Evolutionary conservation across 2,888 invertebrate species (phyloP).

Genomic region (Ectobius pallidus): DNA sequence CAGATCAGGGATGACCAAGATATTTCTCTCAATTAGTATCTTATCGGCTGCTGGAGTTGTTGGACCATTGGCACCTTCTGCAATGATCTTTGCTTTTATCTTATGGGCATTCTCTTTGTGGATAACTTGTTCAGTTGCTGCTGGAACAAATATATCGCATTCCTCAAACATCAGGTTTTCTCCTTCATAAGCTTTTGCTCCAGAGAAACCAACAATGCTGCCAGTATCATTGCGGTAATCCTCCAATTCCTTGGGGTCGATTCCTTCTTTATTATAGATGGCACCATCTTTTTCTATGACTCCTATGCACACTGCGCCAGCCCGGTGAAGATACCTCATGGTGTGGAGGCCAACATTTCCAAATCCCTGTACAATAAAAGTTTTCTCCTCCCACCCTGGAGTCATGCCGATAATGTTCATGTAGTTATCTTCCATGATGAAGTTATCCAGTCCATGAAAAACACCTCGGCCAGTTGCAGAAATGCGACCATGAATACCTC

Average conservation of each 20-base stretch:
- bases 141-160: slow-evolving; percentile 96
- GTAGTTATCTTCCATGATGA: slow-evolving; percentile 91
- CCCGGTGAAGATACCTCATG: slow-evolving; percentile 90
- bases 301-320: slow-evolving; percentile 92
- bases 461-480: slow-evolving; percentile 97
- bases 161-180: slow-evolving; percentile 85
- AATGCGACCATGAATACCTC: slow-evolving; percentile 96
- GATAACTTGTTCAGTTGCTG: slow-evolving; percentile 94
- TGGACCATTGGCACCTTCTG: slow-evolving; percentile 97
- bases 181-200: slow-evolving; percentile 83
- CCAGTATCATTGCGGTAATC: slow-evolving; percentile 87
- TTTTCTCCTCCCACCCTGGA: slow-evolving; percentile 96
- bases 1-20: slow-evolving; percentile 90
- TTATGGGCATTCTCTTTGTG: slow-evolving; percentile 87
- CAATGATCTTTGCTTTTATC: slow-evolving; percentile 92
- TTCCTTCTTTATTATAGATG: slow-evolving; percentile 87
- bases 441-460: slow-evolving; percentile 92
- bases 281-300: slow-evolving; percentile 89
- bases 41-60: slow-evolving; percentile 94
- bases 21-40: slow-evolving; percentile 81
- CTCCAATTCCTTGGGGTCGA: slow-evolving; percentile 90
- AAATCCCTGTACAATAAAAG: slow-evolving; percentile 95
- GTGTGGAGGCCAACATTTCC: slow-evolving; percentile 98
- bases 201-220: slow-evolving; percentile 92
- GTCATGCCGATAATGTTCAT: slow-evolving; percentile 92